Percentiles rank a stretch among this genome's conserved stretches.
Evolutionary conservation across 1,140 invertebrate genomes (phyloP).

Genomic region (Zaprionus tsacasi): DNA sequence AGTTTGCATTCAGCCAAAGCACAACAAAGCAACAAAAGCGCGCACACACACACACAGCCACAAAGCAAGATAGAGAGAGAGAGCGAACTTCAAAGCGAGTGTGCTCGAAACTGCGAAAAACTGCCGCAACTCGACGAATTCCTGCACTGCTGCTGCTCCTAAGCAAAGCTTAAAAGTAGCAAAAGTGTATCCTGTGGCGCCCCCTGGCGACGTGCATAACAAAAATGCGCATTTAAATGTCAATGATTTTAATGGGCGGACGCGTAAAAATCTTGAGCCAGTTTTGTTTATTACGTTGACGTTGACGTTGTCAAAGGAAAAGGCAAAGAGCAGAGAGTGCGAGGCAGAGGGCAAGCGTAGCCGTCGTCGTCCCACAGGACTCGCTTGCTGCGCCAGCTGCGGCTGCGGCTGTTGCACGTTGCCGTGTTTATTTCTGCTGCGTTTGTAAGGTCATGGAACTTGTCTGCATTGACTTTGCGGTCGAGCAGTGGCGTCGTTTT

Average conservation of each 20-base stretch:
- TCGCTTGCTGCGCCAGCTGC: slow-evolving; percentile 23
- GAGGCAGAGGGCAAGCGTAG: neutral
- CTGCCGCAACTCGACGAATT: slow-evolving; percentile 17
- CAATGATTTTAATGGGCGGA: slow-evolving; percentile 82
- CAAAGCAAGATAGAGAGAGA: neutral
- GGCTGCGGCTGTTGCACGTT: slow-evolving; percentile 37
- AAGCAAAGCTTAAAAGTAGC: slow-evolving; percentile 55
- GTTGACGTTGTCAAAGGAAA: slow-evolving; percentile 48
- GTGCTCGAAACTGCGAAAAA: slow-evolving; percentile 39
- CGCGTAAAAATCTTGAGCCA: slow-evolving; percentile 81
- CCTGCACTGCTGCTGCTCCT: slow-evolving; percentile 9
- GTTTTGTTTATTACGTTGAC: slow-evolving; percentile 75
- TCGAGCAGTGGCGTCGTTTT: slow-evolving; percentile 3
- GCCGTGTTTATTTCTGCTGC: slow-evolving; percentile 58
- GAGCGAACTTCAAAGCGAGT: slow-evolving; percentile 55
- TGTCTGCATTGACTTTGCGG: slow-evolving; percentile 77
- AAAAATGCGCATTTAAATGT: slow-evolving; percentile 73
- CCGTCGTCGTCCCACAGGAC: slow-evolving; percentile 15
- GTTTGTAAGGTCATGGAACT: slow-evolving; percentile 84
- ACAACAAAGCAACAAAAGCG: slow-evolving; percentile 46
- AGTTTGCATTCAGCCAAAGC: slow-evolving; percentile 56
- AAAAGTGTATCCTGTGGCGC: slow-evolving; percentile 59
- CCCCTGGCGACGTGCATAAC: slow-evolving; percentile 34
- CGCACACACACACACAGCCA: slow-evolving; percentile 29
- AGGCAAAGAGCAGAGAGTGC: neutral